Evolutionary conservation across 2,113 vertebrate genomes (phyloP).

Genomic region (Cottus gobio): DNA sequence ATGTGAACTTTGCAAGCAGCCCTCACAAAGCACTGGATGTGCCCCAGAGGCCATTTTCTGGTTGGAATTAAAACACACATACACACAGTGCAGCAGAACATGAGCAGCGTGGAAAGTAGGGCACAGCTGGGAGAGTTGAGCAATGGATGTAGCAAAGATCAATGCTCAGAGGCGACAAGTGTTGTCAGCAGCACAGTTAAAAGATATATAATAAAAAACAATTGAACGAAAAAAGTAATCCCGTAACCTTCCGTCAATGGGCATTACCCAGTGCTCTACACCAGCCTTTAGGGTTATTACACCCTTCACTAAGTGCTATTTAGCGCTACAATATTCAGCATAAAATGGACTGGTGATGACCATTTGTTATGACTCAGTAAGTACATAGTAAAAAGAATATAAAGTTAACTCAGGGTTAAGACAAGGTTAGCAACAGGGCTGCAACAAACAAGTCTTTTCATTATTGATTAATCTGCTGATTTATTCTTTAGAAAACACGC

Average conservation of each 20-base stretch:
- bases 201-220: conserved; percentile 8
- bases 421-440: conserved; percentile 7
- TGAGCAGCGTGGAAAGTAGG: conserved; percentile 69
- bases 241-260: background rate
- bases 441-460: background rate
- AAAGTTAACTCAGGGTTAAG: background rate
- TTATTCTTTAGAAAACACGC: background rate
- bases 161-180: conserved; percentile 53
- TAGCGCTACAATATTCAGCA: conserved; percentile 3
- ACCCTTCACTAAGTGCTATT: conserved; percentile 23
- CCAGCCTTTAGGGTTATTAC: background rate
- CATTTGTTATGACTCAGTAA: conserved; percentile 29
- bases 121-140: conserved; percentile 70
- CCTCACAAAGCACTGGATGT: conserved; percentile 32
- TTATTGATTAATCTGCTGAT: background rate
- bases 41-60: conserved; percentile 51
- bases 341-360: conserved; percentile 7
- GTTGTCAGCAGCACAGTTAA: conserved; percentile 22
- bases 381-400: conserved; percentile 9
- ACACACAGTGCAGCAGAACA: conserved; percentile 38
- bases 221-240: background rate
- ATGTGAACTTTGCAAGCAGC: conserved; percentile 50
- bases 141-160: conserved; percentile 55
- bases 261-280: background rate
- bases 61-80: conserved; percentile 54